Evolutionary conservation across 2,113 vertebrate genomes (phyloP), one percentile per base, ranked within the genome.

Genomic region (Eurypyga helias): DNA sequence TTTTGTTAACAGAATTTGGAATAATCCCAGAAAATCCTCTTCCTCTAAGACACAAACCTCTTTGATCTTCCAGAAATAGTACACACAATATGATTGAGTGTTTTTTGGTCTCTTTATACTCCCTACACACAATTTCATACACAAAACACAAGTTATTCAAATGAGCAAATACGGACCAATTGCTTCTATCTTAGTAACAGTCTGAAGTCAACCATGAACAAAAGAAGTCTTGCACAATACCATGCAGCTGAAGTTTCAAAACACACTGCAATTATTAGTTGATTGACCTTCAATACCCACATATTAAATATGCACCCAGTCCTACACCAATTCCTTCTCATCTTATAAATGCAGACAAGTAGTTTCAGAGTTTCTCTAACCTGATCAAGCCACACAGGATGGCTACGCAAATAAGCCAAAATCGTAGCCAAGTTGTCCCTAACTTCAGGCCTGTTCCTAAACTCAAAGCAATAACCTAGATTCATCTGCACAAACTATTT

Each of bases 1-100:
- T 96, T 96, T 92, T 95, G 55, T 67, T 94, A 77, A 91, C 64
- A 94, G 72, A 94, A 67, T 77, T 67, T 71, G 72, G 90, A 96
- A 81, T 87, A 83, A 83, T 45, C 69, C 64, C 88, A 95, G 51
- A 36, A 90, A 87, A 34, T 64, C 13, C 71, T 95, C 77, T 72
- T 71, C 70, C 84, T 78, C 61, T 10, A 60, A 88, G 60, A 48
- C 38, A 75, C 70, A 81, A 51, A 60, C n/a, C 61, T 67, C 62
- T 52, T 57, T 89, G 57, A 78, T 81, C 69, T 82, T 82, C 92
- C 77, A 92, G 81, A 87, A 97, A 94, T 75, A 94, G 72, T 41
- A 87, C 33, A 71, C 3, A 3, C 43, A 89, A 55, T 71, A 81
- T 38, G 5, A 89, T 54, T 88, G 76, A 80, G 67, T 70, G 78